Evolutionary conservation across 2,797 vertebrate genomes (phyloP), one percentile per base, ranked within the genome.

Genomic region (Diceros bicornis): DNA sequence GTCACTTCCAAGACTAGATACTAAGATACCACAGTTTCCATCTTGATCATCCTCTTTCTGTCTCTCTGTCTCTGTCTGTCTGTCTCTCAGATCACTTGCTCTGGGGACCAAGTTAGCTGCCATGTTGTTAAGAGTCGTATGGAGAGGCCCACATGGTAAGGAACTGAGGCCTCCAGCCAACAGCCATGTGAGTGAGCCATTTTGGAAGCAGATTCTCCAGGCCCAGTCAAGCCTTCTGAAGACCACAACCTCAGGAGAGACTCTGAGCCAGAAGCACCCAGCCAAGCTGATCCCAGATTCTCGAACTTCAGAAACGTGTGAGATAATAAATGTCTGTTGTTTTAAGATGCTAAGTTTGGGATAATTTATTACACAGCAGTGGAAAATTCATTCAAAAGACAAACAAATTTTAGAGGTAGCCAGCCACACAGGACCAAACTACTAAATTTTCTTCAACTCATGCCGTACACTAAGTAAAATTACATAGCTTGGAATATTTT

Each of bases 361-460:
- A 1, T 75, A 69, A 92, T 69, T 16, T 71, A 27, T 64, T 52
- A 66, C 4, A 34, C 21, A 55, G 44, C n/a, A 84, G 68, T 62
- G 71, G 66, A 96, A 91, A 91, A 64, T 32, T 77, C 77, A 93
- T 29, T 62, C 41, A 74, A 34, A 92, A 86, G 8, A 78, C 55
- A 62, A 84, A 91, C 55, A 62, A 84, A 91, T 59, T 50, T 84
- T 14, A 85, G 20, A 94, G 14, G 47, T 25, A 59, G 32, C 29
- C 50, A 89, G 66, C 21, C n/a, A 61, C 41, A 72, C 10, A 59
- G 1, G 27, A 25, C 47, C 68, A 89, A 97, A 72, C 25, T 44
- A 69, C 37, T 57, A 0, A 6, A 91, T 37, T 37, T 87, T 71
- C 84, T 91, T 94, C 71, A 96, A 74, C 25, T 74, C 89, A 69